A percentile compares a stretch with the other conserved stretches of the same genome.
Evolutionary conservation across 2,888 invertebrate species (phyloP).

Genomic region (Torymus aiolomorphi): DNA sequence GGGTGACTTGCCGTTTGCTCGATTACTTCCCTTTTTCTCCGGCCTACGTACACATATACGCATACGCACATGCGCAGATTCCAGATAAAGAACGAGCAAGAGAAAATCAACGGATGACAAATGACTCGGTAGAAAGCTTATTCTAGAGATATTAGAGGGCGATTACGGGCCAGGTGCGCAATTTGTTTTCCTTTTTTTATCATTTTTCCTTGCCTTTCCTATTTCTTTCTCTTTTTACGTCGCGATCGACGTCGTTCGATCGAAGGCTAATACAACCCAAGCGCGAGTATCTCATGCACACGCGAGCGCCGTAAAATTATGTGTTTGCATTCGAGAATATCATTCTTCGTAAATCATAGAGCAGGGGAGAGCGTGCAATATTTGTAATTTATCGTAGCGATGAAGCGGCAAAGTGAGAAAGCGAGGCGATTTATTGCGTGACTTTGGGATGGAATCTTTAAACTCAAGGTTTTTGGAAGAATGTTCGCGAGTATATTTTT

Average conservation of each 20-base stretch:
- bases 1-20: slow-evolving; percentile 15
- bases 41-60: not conserved
- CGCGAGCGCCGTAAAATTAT: not conserved
- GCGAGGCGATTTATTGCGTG: too few relatives aligned
- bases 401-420: not conserved
- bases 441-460: too few relatives aligned
- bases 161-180: not conserved
- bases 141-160: not conserved
- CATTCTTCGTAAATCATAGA: slow-evolving; percentile 4
- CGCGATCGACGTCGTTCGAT: not conserved
- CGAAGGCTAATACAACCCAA: not conserved
- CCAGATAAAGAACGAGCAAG: not conserved
- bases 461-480: too few relatives aligned
- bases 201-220: not conserved
- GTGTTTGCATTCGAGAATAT: not conserved
- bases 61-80: not conserved
- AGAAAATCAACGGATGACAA: slow-evolving; percentile 27
- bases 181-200: not conserved
- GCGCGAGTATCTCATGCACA: not conserved
- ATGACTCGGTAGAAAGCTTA: slow-evolving; percentile 12
- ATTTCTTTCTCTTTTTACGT: not conserved
- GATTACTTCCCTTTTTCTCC: not conserved
- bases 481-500: too few relatives aligned
- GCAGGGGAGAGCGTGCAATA: too few relatives aligned
- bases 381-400: not conserved